Percentiles rank a stretch among this genome's conserved stretches.
Conservation (phyloP, 2,888 invertebrate species). For the Andrena hattorfiana region DNA sequence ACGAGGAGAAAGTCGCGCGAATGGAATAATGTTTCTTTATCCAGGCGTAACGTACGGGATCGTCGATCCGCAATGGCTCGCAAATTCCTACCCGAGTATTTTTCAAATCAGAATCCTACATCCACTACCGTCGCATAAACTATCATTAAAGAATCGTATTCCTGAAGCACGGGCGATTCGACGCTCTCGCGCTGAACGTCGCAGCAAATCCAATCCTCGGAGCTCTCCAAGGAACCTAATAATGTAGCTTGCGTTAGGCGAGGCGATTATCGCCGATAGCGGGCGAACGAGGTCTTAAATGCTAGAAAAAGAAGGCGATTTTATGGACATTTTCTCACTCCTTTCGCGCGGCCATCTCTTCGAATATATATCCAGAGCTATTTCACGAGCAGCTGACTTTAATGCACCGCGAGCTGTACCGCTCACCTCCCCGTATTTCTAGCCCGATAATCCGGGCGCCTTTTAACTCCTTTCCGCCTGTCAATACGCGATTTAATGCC, state of each 20-base stretch:
- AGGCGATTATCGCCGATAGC: conserved; percentile 2
- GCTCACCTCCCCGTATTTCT: conserved; percentile 3
- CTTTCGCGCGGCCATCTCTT: conserved; percentile 1
- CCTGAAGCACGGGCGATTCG: conserved; percentile 47
- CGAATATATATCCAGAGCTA: background rate
- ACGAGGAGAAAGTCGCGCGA: conserved; percentile 19
- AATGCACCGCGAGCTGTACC: conserved; percentile 9
- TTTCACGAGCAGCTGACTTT: conserved; percentile 10
- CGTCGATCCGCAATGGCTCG: conserved; percentile 26
- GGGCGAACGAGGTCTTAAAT: background rate
- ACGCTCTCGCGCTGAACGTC: conserved; percentile 15
- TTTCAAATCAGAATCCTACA: conserved; percentile 27
- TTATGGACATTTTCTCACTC: conserved; percentile 29
- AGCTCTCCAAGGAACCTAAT: background rate
- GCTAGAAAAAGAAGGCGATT: background rate
- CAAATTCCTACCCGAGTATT: conserved; percentile 30
- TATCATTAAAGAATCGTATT: conserved; percentile 64
- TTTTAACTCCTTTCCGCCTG: conserved; percentile 16
- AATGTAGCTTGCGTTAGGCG: background rate
- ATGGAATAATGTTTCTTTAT: conserved; percentile 36
- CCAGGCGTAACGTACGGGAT: conserved; percentile 12
- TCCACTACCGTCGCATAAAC: conserved; percentile 44
- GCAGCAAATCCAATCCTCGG: background rate
- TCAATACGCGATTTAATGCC: conserved; percentile 32
- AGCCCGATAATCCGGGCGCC: conserved; percentile 7